Evolutionary conservation across 2,888 invertebrate species (phyloP).

Genomic region (Isotomurus palustris): DNA sequence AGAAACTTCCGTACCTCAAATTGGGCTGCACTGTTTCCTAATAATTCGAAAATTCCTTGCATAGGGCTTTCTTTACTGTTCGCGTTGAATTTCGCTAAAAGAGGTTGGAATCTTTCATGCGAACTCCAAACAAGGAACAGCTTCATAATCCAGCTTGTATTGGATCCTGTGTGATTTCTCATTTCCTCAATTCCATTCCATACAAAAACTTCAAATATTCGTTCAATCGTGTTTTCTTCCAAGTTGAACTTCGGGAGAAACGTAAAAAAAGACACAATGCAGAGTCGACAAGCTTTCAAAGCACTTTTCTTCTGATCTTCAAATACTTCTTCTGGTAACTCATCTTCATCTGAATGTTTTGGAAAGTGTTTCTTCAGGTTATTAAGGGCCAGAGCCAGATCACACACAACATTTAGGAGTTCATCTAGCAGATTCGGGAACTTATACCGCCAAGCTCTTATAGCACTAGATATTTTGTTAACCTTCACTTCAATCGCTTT

Average conservation of each 20-base stretch:
- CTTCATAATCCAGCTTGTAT: slow-evolving; percentile 58
- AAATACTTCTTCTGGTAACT: slow-evolving; percentile 30
- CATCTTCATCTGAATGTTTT: slow-evolving; percentile 19
- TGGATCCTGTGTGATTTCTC: slow-evolving; percentile 18
- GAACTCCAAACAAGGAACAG: slow-evolving; percentile 75
- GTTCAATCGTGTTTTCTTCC: slow-evolving; percentile 64
- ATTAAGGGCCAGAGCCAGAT: slow-evolving; percentile 12
- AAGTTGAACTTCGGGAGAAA: slow-evolving; percentile 74
- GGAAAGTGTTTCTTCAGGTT: slow-evolving; percentile 18
- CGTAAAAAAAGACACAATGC: slow-evolving; percentile 67
- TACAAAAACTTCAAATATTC: slow-evolving; percentile 70
- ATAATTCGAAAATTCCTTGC: slow-evolving; percentile 25
- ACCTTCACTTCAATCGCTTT: slow-evolving; percentile 36
- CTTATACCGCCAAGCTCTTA: slow-evolving; percentile 33
- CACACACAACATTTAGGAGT: slow-evolving; percentile 28
- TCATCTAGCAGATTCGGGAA: slow-evolving; percentile 30
- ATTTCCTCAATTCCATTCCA: slow-evolving; percentile 62
- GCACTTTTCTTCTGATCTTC: slow-evolving; percentile 35
- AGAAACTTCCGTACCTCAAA: slow-evolving; percentile 35
- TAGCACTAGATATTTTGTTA: slow-evolving; percentile 33
- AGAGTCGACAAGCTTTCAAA: slow-evolving; percentile 28
- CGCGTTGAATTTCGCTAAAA: slow-evolving; percentile 25
- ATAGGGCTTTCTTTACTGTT: slow-evolving; percentile 27
- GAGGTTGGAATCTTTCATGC: slow-evolving; percentile 56
- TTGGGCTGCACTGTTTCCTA: slow-evolving; percentile 18